These are phyloP conservation scores for Glossophaga mutica DNA, from an alignment of 2,797 vertebrate genomes.

Conservation along the genomic window DNA sequence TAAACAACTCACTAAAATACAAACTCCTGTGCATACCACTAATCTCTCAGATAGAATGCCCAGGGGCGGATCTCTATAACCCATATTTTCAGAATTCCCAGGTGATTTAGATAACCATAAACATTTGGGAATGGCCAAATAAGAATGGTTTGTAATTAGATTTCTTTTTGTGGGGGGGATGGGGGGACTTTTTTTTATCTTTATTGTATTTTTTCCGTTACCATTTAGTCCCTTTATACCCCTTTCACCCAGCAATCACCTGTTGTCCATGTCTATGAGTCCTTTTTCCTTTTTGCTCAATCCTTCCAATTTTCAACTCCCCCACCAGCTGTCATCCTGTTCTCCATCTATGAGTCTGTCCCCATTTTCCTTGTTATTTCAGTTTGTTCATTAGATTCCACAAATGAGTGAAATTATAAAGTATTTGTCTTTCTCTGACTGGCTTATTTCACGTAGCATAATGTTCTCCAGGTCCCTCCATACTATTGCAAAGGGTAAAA, in stretches of 20 bases:
- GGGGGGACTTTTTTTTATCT: no score
- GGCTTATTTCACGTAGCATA: neutral
- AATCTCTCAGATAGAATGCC: neutral
- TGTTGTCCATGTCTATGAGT: no score
- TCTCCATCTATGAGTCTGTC: neutral
- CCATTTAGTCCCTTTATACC: no score
- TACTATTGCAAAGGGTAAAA: neutral
- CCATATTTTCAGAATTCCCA: neutral
- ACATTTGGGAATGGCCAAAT: neutral
- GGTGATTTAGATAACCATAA: neutral
- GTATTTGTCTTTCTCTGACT: neutral
- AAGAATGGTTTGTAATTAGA: slow-evolving; percentile 5
- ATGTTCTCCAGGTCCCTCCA: neutral
- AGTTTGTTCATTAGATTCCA: neutral
- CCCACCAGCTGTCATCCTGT: neutral
- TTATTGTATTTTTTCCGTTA: no score
- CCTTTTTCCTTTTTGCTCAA: neutral
- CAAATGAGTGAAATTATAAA: neutral
- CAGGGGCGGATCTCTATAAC: neutral
- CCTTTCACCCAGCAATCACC: no score
- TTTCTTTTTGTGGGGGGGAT: neutral
- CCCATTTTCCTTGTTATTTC: neutral
- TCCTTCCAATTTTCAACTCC: neutral
- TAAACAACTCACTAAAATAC: neutral
- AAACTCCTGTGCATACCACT: neutral